Conservation (phyloP, 2,797 vertebrate genomes). For the Cheirogaleus major region DNA sequence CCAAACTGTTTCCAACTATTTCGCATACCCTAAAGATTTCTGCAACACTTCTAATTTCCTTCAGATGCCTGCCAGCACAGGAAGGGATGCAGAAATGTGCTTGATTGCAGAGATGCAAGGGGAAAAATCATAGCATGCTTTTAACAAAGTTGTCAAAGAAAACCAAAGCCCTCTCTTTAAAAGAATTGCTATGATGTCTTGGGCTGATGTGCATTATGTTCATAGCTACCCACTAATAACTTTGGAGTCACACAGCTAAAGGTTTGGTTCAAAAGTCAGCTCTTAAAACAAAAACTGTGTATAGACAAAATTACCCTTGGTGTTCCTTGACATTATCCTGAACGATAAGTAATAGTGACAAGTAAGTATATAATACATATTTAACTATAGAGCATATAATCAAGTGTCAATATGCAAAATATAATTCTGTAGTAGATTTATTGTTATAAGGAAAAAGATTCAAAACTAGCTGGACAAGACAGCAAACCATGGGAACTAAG, state of each 20-base stretch:
- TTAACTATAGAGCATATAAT: neutral
- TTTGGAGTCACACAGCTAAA: neutral
- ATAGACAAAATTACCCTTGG: neutral
- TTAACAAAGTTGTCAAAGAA: slow-evolving; percentile 59
- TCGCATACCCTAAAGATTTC: slow-evolving; percentile 68
- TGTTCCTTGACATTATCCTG: neutral
- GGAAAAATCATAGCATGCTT: neutral
- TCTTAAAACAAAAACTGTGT: neutral
- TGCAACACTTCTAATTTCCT: slow-evolving; percentile 34
- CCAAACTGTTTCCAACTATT: slow-evolving; percentile 46
- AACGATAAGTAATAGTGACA: neutral
- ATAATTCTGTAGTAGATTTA: neutral
- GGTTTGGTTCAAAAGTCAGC: neutral
- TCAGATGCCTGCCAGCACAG: neutral
- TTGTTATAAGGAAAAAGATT: neutral
- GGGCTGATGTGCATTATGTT: neutral
- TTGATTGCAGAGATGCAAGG: slow-evolving; percentile 25
- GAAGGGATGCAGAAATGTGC: slow-evolving; percentile 50
- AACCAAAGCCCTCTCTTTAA: slow-evolving; percentile 33
- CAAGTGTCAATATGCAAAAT: neutral
- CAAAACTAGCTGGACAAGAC: neutral
- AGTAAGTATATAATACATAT: neutral
- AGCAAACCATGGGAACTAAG: neutral
- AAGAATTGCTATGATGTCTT: slow-evolving; percentile 17
- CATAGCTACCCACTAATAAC: neutral